Evolutionary conservation across 2,797 vertebrate species (phyloP), one percentile per base, ranked within the genome.

Genomic region (Forpus xanthops): DNA sequence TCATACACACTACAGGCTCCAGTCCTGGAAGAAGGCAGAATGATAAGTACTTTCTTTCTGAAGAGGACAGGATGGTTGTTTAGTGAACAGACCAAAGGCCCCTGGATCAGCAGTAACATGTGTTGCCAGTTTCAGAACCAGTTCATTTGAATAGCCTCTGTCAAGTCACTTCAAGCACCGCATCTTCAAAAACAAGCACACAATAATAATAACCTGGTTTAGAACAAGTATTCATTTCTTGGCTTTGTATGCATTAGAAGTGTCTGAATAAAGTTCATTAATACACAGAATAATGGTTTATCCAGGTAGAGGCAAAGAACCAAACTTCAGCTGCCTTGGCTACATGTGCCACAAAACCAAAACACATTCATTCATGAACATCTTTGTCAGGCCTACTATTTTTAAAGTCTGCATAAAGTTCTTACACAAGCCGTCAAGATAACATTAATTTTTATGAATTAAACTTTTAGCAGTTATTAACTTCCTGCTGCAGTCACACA

Each of bases 361-460:
- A 90, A 33, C 41, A 56, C 12, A 6, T 66, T 67, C 11, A 17
- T 72, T 86, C 41, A 87, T 2, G 1, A 88, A 7, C 13, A 49
- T 27, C 58, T 60, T 62, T 12, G 8, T 25, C 73, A 50, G 21
- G 50, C 33, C 41, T 52, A 24, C 25, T 58, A 71, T 31, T 79
- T 56, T 75, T 94, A 94, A 96, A 91, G 20, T 52, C 82, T 83
- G 42, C 27, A 81, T 28, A 11, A 90, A 77, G 56, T 41, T 85
- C 70, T 94, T 67, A 78, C 24, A 70, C 25, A 55, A 89, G 41
- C 28, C 90, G 81, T 41, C 65, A 68, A 61, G 53, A 28, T 47
- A 53, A 68, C 21, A 73, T 31, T 25, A 85, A 85, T 82, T 96
- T 96, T 84, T 75, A 80, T 73, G 75, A 93, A 96, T 23, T 91